Conservation (phyloP, 2,797 vertebrate genomes). For the Acrossocheilus fasciatus region DNA sequence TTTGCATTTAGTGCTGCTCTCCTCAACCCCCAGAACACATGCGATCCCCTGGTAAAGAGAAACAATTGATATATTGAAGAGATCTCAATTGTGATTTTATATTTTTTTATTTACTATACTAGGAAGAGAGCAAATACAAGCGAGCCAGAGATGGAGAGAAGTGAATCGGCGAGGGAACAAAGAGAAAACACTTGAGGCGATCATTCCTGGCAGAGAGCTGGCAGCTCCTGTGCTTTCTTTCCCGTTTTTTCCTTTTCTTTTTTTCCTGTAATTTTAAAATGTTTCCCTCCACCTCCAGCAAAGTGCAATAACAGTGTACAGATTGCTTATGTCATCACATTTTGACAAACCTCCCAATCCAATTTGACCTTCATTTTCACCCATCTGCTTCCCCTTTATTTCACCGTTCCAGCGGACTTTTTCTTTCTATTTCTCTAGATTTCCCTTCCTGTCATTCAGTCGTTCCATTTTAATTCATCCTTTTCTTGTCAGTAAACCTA, state of each 20-base stretch:
- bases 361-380: conserved; percentile 96
- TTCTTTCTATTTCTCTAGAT: conserved; percentile 70
- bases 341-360: conserved; percentile 98
- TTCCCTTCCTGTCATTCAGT: conserved; percentile 60
- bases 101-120: background rate
- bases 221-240: conserved; percentile 83
- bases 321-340: conserved; percentile 98
- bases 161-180: conserved; percentile 54
- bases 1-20: background rate
- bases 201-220: conserved; percentile 89
- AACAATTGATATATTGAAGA: conserved; percentile 38
- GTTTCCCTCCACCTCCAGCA: conserved; percentile 95
- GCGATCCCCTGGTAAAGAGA: background rate
- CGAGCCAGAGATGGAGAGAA: conserved; percentile 34
- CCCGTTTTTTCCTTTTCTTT: conserved; percentile 37
- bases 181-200: conserved; percentile 88
- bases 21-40: background rate
- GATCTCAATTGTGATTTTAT: conserved; percentile 35
- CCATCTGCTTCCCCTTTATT: conserved; percentile 90
- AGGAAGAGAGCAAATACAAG: conserved; percentile 48
- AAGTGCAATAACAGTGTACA: conserved; percentile 96
- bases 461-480: conserved; percentile 24
- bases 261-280: conserved; percentile 92
- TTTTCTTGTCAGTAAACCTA: conserved; percentile 32
- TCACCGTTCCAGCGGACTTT: conserved; percentile 68